Evolutionary conservation across 2,113 vertebrate species (phyloP).

Genomic region (Piprites chloris): DNA sequence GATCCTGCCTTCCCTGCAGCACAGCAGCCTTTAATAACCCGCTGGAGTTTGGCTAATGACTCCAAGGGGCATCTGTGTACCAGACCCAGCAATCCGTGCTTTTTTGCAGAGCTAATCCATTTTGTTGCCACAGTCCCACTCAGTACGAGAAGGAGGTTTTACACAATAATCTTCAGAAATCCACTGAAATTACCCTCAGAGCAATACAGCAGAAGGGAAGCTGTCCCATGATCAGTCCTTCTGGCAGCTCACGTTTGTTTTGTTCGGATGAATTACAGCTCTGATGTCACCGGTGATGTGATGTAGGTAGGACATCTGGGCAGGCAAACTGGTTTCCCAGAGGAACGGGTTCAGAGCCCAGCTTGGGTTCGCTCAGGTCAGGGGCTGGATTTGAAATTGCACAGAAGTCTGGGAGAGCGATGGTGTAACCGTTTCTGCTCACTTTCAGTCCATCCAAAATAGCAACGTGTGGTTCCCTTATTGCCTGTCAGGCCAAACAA

Average conservation of each 20-base stretch:
- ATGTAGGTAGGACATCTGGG: background rate
- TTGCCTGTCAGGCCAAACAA: background rate
- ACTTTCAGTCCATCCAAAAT: background rate
- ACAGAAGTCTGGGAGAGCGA: background rate
- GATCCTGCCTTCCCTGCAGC: background rate
- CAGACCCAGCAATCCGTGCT: background rate
- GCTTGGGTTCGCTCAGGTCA: background rate
- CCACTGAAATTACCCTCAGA: background rate
- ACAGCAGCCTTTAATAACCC: background rate
- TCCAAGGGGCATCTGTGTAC: background rate
- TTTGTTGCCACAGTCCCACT: background rate
- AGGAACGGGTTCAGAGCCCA: background rate
- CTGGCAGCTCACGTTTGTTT: background rate
- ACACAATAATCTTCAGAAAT: background rate
- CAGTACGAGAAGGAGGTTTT: background rate
- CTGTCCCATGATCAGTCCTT: background rate
- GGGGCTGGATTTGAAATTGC: background rate
- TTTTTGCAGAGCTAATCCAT: background rate
- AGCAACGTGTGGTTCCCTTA: background rate
- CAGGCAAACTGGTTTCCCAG: background rate
- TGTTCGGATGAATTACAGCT: background rate
- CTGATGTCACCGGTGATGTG: background rate
- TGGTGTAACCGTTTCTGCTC: background rate
- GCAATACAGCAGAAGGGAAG: background rate
- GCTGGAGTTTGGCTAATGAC: background rate